Conservation (phyloP, 2,113 vertebrate genomes). For the Nibea coibor region DNA sequence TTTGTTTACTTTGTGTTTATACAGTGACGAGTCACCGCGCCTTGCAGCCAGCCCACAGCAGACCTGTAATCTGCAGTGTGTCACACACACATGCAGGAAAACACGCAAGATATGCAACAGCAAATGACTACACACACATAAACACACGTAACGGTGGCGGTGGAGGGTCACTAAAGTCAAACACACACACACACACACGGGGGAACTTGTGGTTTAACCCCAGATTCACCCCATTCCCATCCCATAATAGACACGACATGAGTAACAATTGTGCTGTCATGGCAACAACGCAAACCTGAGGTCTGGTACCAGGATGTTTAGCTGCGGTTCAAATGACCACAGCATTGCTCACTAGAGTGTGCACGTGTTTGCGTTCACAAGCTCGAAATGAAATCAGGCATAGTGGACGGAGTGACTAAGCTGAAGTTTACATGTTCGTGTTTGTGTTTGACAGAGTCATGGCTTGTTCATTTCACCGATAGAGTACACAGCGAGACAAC, state of each 20-base stretch:
- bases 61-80: conserved; percentile 60
- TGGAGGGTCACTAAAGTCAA: conserved; percentile 23
- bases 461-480: conserved; percentile 54
- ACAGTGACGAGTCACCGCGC: conserved; percentile 53
- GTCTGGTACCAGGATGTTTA: conserved; percentile 70
- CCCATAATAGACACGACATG: conserved; percentile 57
- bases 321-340: conserved; percentile 53
- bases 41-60: conserved; percentile 33
- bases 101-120: conserved; percentile 15
- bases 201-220: conserved; percentile 56
- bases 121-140: conserved; percentile 15
- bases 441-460: conserved; percentile 56
- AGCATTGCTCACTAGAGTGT: conserved; percentile 37
- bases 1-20: conserved; percentile 70
- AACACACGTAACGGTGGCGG: conserved; percentile 20
- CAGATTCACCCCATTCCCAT: conserved; percentile 49
- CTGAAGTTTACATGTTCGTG: conserved; percentile 57
- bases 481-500: conserved; percentile 35
- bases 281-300: conserved; percentile 60
- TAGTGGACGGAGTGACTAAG: conserved; percentile 48
- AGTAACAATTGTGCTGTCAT: conserved; percentile 54
- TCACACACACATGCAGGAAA: conserved; percentile 31
- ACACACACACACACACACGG: not conserved
- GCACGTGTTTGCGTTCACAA: conserved; percentile 23
- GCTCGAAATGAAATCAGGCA: conserved; percentile 43